These are phyloP conservation scores for Oligia fasciuncula DNA, from an alignment of 2,888 invertebrate species.

Conservation along the genomic window DNA sequence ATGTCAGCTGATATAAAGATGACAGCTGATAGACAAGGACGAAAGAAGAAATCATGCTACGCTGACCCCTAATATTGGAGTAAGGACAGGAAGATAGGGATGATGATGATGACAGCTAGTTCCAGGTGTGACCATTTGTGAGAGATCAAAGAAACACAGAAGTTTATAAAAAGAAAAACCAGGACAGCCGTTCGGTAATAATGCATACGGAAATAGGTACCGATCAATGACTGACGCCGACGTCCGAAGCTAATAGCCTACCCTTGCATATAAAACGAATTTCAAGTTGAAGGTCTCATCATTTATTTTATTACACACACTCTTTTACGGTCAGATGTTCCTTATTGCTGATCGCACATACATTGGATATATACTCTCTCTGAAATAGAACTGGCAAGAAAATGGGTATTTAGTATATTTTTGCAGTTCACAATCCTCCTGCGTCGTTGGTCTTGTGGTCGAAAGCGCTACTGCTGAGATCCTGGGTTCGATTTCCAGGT, in stretches of 20 bases:
- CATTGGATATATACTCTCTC: background rate
- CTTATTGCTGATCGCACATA: background rate
- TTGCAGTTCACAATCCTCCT: background rate
- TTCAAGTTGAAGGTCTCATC: background rate
- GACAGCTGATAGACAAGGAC: background rate
- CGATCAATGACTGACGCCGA: no score
- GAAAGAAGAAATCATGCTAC: background rate
- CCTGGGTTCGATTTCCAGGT: background rate
- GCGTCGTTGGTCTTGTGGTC: background rate
- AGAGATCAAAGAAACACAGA: no score
- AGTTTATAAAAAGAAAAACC: no score
- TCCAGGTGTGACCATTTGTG: no score
- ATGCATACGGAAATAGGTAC: no score
- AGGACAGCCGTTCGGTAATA: no score
- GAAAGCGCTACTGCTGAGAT: background rate
- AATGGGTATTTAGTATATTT: background rate
- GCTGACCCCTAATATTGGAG: background rate
- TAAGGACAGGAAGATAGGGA: background rate
- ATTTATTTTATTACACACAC: background rate
- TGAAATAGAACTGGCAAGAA: background rate
- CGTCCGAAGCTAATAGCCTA: no score
- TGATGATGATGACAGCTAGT: background rate
- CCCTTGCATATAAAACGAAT: no score
- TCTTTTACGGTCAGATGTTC: background rate
- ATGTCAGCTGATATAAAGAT: background rate